Evolutionary conservation across 64 coral and sea anemone species (phyloP).

Genomic region (Montipora cactus): DNA sequence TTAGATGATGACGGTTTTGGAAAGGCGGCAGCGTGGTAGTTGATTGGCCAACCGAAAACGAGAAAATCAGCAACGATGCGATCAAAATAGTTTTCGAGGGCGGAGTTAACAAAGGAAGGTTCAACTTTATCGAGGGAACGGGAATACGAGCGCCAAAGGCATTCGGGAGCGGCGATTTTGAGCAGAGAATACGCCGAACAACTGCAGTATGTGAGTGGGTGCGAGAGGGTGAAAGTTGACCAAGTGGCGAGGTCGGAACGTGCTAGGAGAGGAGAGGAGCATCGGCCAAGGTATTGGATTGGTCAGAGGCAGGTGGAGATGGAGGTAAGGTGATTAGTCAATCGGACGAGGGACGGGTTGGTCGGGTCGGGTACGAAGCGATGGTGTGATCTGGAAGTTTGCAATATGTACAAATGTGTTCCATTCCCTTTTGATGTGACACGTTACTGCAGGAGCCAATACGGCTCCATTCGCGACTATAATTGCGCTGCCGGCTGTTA

Average conservation of each 20-base stretch:
- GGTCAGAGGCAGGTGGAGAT: neutral
- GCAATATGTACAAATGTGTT: neutral
- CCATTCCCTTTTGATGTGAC: conserved; percentile 1
- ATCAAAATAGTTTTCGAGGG: conserved; percentile 13
- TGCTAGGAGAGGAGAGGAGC: neutral
- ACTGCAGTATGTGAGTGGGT: neutral
- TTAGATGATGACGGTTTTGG: neutral
- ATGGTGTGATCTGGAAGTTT: conserved; percentile 33
- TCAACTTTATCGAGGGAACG: neutral
- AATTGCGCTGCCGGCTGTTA: neutral
- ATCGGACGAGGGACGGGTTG: neutral
- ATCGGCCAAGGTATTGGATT: neutral
- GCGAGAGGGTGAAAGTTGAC: neutral
- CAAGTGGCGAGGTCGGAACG: conserved; percentile 2
- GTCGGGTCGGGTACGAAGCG: conserved; percentile 1
- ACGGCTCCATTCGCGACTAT: conserved; percentile 40
- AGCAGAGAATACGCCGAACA: neutral
- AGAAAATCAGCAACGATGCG: conserved; percentile 12
- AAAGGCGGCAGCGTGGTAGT: neutral
- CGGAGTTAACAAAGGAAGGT: neutral
- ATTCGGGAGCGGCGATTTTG: conserved; percentile 8
- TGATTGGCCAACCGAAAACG: conserved; percentile 37
- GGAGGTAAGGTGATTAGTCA: neutral
- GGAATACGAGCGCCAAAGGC: neutral
- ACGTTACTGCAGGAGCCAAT: conserved; percentile 12